Evolutionary conservation across 2,797 vertebrate genomes (phyloP), one percentile per base, ranked within the genome.

Genomic region (Schizopygopsis pylzovi): DNA sequence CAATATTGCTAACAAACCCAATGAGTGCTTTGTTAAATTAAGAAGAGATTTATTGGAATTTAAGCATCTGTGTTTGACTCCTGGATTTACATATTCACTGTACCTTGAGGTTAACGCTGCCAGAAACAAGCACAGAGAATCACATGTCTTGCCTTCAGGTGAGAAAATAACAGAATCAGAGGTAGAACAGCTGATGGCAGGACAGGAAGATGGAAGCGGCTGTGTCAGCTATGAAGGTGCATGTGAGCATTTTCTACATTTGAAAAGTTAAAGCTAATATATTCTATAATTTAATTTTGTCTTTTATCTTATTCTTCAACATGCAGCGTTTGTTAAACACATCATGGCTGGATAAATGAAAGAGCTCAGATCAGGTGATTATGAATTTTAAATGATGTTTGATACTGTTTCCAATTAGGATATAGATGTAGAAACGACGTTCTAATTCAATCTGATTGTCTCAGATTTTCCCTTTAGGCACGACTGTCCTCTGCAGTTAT

Each of bases 171-270:
- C 93, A 0, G 96, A 96, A 87, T 93, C 90, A 0, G 96, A 97
- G 86, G 96, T 97, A 83, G 96, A 97, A n/a, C 95, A 96, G 80
- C 91, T 97, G 75, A 91, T 96, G 91, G 91, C 93, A 76, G 96
- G 96, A 54, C 96, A 97, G 82, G 96, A 97, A 89, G 96, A 97
- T 59, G 93, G 93, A 88, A 96, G 96, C 0, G 96, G 96, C 67
- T 96, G 95, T 47, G 95, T 97, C 89, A 96, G 96, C 87, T 97
- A 97, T 0, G 96, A 97, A 95, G 96, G 96, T 97, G 33, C 33
- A 33, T 33, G 43, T 25, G 7, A 39, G 59, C 8, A 16, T 39
- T 20, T 18, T 11, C 76, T 52, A 13, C 7, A 8, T 39, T 41
- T 41, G 2, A 59, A 37, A 54, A 20, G 2, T 11, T 59, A 59